Conservation (phyloP, 1,140 invertebrate species). For the Aphidius gifuensis region DNA sequence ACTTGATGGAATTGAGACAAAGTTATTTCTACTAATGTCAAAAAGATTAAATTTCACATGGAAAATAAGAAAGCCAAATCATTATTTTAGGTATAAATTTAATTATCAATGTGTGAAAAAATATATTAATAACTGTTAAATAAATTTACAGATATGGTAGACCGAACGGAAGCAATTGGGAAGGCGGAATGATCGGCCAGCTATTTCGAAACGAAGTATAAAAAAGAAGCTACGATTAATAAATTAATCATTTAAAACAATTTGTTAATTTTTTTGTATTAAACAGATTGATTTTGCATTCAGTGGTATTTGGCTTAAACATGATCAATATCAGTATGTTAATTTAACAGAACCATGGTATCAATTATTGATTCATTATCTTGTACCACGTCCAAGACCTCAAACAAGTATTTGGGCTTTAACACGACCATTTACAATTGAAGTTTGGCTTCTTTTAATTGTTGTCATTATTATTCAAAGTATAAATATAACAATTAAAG, state of each 20-base stretch:
- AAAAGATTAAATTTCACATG: constrained; percentile 42
- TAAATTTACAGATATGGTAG: constrained; percentile 34
- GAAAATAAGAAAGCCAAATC: constrained; percentile 32
- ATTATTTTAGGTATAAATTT: constrained; percentile 27
- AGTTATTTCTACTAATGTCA: constrained; percentile 36
- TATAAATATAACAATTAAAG: constrained; percentile 27
- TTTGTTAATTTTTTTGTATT: neutral
- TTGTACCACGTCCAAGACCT: constrained; percentile 43
- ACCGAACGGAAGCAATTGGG: constrained; percentile 34
- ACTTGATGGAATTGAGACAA: constrained; percentile 38
- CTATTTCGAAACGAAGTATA: constrained; percentile 30
- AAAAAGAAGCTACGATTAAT: constrained; percentile 4
- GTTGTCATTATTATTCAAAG: constrained; percentile 28
- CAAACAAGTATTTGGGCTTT: constrained; percentile 43
- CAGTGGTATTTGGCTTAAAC: constrained; percentile 36
- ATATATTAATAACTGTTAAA: neutral
- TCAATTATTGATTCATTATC: constrained; percentile 33
- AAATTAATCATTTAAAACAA: constrained; percentile 1
- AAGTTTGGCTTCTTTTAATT: constrained; percentile 35
- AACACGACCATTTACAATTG: constrained; percentile 34
- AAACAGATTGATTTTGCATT: constrained; percentile 42
- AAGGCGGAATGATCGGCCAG: constrained; percentile 38
- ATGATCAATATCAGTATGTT: constrained; percentile 27
- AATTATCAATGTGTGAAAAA: neutral
- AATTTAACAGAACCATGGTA: constrained; percentile 39